Evolutionary conservation across 2,888 invertebrate species (phyloP), one percentile per base, ranked within the genome.

Genomic region (Tupiocoris notatus): DNA sequence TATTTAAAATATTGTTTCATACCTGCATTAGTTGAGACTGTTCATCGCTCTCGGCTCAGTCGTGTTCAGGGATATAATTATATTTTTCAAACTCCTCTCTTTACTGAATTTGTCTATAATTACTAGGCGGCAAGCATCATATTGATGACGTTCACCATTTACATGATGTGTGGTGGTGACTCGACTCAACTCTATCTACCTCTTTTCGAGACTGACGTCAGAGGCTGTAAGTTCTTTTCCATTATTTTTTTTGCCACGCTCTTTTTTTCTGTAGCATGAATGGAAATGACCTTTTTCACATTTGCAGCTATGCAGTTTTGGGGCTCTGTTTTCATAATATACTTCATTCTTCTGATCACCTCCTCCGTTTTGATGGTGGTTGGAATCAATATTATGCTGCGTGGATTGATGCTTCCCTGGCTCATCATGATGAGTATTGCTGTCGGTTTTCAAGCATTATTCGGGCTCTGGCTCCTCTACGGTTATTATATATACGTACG

Each of bases 401-500:
- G 95, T 81, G 95, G 94, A 0, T 87, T 91, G 84, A 88, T 95
- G 82, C 84, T 95, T 58, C 95, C 95, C 0, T 95, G 94, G 94
- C 83, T 95, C 61, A 83, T 86, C 12, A 85, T 88, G 0, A 89
- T 93, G 86, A 89, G 89, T 0, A 81, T 91, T 9, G 88, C 90
- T 16, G 90, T 93, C 65, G 78, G 89, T 0, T 94, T 94, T 83
- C 93, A 94, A 83, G 84, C 93, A 3, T 82, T 90, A 1, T 94
- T 93, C 83, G 93, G 94, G 2, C 84, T 95, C 24, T 95, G 95
- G 94, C 86, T 95, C 1, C 86, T 95, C 56, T 93, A 92, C 78
- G 94, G 94, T 78, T 95, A 95, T 82, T 95, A 95, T 82, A 95
- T 95, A 82, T 95, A 95, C 85, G 94, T 95, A 84, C 91, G 92